Conservation (phyloP, 2,797 vertebrate genomes). For the Anguilla marmorata region DNA sequence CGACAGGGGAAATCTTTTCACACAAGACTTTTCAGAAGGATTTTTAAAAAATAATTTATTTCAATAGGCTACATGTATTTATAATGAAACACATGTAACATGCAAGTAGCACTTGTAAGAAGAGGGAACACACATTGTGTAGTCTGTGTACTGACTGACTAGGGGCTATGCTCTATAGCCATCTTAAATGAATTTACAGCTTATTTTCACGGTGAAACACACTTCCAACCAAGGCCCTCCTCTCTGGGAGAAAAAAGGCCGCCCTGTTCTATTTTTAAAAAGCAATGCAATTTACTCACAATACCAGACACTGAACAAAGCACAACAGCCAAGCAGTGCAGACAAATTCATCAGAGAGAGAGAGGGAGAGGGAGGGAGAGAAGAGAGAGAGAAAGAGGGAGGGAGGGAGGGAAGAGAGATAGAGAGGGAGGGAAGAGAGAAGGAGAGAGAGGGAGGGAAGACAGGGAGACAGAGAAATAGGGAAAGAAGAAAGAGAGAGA, state of each 20-base stretch:
- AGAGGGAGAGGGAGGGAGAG: conserved; percentile 24
- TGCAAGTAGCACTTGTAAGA: neutral
- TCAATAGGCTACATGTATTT: neutral
- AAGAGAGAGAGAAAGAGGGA: neutral
- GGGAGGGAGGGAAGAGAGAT: no score
- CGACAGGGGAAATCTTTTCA: neutral
- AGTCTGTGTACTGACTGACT: conserved; percentile 25
- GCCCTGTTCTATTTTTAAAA: conserved; percentile 71
- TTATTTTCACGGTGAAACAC: conserved; percentile 57
- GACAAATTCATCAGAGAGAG: conserved; percentile 54
- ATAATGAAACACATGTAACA: neutral
- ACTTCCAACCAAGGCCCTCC: conserved; percentile 37
- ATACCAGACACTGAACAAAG: conserved; percentile 60
- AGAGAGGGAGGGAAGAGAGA: neutral
- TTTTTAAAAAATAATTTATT: neutral
- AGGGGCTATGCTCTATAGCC: conserved; percentile 33
- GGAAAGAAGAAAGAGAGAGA: neutral
- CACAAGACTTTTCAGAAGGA: neutral
- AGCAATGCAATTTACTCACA: conserved; percentile 70
- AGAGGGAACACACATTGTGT: neutral
- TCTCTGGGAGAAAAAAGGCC: conserved; percentile 53
- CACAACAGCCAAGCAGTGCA: conserved; percentile 61
- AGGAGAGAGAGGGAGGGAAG: neutral
- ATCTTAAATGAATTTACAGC: conserved; percentile 52
- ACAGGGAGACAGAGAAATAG: neutral